Evolutionary conservation across 2,888 invertebrate species (phyloP).

Genomic region (Drosophila mimetica): DNA sequence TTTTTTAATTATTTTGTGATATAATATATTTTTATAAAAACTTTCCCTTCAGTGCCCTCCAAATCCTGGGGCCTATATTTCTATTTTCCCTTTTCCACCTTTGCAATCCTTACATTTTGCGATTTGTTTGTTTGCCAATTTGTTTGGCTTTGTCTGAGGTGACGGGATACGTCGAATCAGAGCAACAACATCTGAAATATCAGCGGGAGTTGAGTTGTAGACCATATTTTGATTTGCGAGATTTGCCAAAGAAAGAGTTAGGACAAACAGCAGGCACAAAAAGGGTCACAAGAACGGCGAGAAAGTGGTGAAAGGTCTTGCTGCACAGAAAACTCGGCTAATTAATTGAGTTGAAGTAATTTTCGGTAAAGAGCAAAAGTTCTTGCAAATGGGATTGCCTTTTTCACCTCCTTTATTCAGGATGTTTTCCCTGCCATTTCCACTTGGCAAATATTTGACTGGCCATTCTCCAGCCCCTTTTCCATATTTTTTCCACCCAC

Average conservation of each 20-base stretch:
- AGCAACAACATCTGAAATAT: background rate
- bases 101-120: slow-evolving; percentile 55
- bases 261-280: slow-evolving; percentile 47
- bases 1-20: too few species aligned
- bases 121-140: slow-evolving; percentile 57
- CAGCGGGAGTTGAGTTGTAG: background rate
- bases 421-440: slow-evolving; percentile 38
- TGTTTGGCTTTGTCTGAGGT: slow-evolving; percentile 59
- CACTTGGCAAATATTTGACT: slow-evolving; percentile 65
- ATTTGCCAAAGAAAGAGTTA: slow-evolving; percentile 67
- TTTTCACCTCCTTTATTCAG: slow-evolving; percentile 25
- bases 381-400: slow-evolving; percentile 37
- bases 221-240: slow-evolving; percentile 44
- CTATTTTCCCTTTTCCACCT: slow-evolving; percentile 18
- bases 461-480: slow-evolving; percentile 31
- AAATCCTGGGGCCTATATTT: slow-evolving; percentile 9
- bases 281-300: background rate
- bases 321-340: slow-evolving; percentile 47
- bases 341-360: slow-evolving; percentile 82
- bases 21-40: too few species aligned
- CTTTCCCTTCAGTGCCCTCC: background rate
- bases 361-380: slow-evolving; percentile 42
- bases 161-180: slow-evolving; percentile 19
- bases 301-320: background rate
- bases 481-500: slow-evolving; percentile 16